A percentile compares a stretch with the other conserved stretches of the same genome.
These are phyloP conservation scores for Alethe diademata DNA, from an alignment of 2,113 vertebrate genomes.

Conservation along the genomic window DNA sequence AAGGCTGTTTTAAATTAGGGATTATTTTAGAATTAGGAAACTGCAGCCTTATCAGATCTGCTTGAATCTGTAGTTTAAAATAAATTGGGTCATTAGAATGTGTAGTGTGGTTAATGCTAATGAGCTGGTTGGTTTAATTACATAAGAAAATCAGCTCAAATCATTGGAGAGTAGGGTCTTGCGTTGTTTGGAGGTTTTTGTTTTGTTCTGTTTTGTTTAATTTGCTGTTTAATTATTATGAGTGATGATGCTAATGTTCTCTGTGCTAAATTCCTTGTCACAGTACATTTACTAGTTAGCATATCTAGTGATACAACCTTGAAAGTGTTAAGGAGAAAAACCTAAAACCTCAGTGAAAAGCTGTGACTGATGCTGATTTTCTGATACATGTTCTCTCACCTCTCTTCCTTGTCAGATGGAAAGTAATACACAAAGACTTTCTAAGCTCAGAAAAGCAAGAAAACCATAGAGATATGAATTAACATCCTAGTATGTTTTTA, in stretches of 20 bases:
- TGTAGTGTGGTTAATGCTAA: not conserved
- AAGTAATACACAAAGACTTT: not conserved
- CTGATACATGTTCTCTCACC: not conserved
- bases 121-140: slow-evolving; percentile 23
- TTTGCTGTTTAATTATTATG: not conserved
- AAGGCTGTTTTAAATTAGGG: not conserved
- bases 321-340: not conserved
- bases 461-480: not conserved
- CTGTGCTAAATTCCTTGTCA: not conserved
- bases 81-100: slow-evolving; percentile 33
- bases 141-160: slow-evolving; percentile 16
- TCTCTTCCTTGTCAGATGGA: not conserved
- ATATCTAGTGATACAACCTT: not conserved
- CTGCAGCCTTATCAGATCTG: not conserved
- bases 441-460: not conserved
- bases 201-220: not conserved
- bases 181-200: not conserved
- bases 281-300: not conserved
- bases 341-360: not conserved
- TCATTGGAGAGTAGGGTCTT: not conserved
- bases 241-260: not conserved
- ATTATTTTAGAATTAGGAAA: not conserved
- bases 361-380: not conserved
- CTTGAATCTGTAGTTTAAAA: slow-evolving; percentile 15
- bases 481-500: not conserved